A percentile compares a stretch with the other conserved stretches of the same genome.
phyloP scores from a whole-genome alignment of 2,113 vertebrate species.

The Trematocara nigrifrons region DNA sequence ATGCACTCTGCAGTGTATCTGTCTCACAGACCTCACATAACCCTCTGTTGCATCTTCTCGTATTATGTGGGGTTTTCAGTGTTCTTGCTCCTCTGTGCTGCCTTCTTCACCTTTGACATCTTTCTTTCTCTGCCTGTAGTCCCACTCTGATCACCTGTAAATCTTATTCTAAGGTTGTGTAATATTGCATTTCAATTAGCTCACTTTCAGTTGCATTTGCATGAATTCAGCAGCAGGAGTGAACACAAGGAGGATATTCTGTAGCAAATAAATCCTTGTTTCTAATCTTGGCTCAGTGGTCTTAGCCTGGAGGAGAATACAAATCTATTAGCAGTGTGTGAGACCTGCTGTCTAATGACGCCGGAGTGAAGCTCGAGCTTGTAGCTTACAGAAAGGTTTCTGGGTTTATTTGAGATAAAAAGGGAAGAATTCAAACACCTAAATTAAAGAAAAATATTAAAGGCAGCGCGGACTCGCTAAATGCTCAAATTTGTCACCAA shows the following conservation, averaged over 20 bases:
- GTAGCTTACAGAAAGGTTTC: not conserved
- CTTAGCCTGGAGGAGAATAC: not conserved
- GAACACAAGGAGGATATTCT: not conserved
- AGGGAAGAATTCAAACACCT: not conserved
- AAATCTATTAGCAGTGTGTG: not conserved
- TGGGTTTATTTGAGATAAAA: not conserved
- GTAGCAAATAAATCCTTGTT: not conserved
- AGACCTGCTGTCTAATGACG: not conserved
- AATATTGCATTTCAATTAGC: not conserved
- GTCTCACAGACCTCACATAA: not conserved
- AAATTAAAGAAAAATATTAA: not conserved
- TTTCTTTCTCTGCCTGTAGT: not conserved
- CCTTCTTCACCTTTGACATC: not conserved
- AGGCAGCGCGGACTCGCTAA: not conserved
- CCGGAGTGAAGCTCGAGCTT: not conserved
- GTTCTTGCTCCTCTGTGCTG: not conserved
- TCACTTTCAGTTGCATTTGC: not conserved
- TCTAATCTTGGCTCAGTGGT: not conserved
- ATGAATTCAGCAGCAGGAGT: not conserved
- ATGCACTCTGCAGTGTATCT: too few species aligned
- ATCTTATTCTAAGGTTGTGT: not conserved
- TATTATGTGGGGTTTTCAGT: fast-evolving
- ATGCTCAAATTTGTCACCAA: not conserved
- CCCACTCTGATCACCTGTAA: not conserved
- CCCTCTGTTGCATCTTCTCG: not conserved